phyloP scores from a whole-genome alignment of 2,113 vertebrate species.

The Scytalopus superciliaris region DNA sequence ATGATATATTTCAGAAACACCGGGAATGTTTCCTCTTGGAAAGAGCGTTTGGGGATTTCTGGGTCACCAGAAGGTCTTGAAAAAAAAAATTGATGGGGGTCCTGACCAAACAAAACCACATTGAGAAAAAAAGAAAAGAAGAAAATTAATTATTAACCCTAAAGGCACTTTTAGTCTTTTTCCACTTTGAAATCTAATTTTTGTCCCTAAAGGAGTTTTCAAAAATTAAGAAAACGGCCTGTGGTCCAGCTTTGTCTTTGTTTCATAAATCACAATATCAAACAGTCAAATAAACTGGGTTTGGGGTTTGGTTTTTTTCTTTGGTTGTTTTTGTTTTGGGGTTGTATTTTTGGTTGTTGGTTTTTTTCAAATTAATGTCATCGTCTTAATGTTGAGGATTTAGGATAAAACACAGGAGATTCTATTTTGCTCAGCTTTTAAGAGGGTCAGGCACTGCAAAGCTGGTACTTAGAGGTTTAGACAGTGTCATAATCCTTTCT shows the following conservation, averaged over 20 bases:
- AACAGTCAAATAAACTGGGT: neutral
- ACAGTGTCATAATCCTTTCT: neutral
- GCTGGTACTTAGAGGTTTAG: neutral
- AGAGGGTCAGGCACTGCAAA: neutral
- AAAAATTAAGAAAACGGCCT: neutral
- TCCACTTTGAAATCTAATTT: slow-evolving; percentile 28
- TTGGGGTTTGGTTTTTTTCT: neutral
- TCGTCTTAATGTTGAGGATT: neutral
- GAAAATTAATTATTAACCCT: neutral
- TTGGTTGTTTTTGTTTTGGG: neutral
- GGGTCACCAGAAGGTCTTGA: slow-evolving; percentile 53
- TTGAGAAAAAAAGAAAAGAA: neutral
- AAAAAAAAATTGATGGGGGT: slow-evolving; percentile 44
- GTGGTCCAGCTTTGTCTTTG: neutral
- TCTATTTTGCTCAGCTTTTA: neutral
- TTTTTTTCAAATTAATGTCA: neutral
- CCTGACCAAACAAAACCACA: slow-evolving; percentile 52
- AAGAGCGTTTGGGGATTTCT: slow-evolving; percentile 2
- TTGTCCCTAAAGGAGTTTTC: neutral
- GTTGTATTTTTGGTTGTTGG: neutral
- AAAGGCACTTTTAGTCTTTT: neutral
- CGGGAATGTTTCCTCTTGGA: slow-evolving; percentile 39
- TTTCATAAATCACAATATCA: neutral
- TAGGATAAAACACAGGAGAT: neutral
- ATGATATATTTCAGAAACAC: slow-evolving; percentile 42